A percentile compares a stretch with the other conserved stretches of the same genome.
Evolutionary conservation across 2,113 vertebrate genomes (phyloP).

Genomic region (Nanger granti): DNA sequence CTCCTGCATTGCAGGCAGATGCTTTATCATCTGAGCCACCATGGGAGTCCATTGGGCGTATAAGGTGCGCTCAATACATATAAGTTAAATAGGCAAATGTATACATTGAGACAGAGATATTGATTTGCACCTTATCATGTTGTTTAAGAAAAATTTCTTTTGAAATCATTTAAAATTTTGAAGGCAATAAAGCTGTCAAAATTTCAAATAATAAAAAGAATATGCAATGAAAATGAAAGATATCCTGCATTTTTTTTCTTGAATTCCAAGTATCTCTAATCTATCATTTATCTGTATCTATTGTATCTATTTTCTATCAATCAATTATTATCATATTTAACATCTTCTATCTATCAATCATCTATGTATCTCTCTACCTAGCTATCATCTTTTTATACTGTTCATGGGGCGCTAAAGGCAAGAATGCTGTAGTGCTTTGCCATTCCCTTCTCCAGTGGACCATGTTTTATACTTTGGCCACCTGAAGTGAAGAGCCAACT

Average conservation of each 20-base stretch:
- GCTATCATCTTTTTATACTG: background rate
- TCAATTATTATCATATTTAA: background rate
- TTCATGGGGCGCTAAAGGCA: background rate
- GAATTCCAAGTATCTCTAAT: background rate
- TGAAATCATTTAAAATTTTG: background rate
- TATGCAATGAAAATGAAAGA: background rate
- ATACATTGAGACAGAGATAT: background rate
- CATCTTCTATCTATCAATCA: background rate
- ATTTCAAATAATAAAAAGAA: background rate
- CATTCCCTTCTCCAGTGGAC: background rate
- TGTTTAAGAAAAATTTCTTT: background rate
- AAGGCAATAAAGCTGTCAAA: background rate
- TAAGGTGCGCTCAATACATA: background rate
- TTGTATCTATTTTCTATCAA: background rate
- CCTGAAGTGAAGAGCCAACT: background rate
- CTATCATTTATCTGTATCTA: background rate
- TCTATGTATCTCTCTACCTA: background rate
- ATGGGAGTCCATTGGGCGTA: fast-evolving
- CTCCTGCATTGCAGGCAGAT: background rate
- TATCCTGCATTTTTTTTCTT: background rate
- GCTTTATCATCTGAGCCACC: background rate
- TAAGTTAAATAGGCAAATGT: background rate
- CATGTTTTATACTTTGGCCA: background rate
- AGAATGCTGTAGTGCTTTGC: background rate
- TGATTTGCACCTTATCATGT: background rate